phyloP scores from a whole-genome alignment of 1,140 invertebrate species.

The Phthorimaea operculella region DNA sequence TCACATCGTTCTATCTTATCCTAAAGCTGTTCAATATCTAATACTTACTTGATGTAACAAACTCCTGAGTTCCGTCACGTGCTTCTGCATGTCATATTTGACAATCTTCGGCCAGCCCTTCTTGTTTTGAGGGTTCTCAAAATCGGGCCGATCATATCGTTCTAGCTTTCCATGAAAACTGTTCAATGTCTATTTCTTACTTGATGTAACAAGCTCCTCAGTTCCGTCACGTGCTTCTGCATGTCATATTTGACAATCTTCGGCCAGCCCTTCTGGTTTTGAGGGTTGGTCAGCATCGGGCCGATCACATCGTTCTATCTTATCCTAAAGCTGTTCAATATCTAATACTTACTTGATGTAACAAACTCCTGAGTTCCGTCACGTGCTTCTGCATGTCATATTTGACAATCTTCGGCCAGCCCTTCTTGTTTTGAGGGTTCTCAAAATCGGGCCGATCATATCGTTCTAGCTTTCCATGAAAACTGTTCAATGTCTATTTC shows the following conservation, averaged over 20 bases:
- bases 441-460: constrained; percentile 80
- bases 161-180: too few relatives aligned
- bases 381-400: constrained; percentile 81
- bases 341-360: constrained; percentile 72
- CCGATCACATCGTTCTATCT: constrained; percentile 84
- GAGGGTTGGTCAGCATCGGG: constrained; percentile 76
- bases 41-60: constrained; percentile 75
- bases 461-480: too few relatives aligned
- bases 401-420: constrained; percentile 81
- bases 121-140: constrained; percentile 78
- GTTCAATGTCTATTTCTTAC: too few relatives aligned
- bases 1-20: constrained; percentile 85
- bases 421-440: constrained; percentile 76
- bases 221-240: constrained; percentile 76
- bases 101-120: constrained; percentile 81
- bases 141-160: constrained; percentile 83
- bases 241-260: constrained; percentile 80
- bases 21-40: too few relatives aligned
- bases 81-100: constrained; percentile 77
- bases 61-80: constrained; percentile 79
- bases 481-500: too few relatives aligned
- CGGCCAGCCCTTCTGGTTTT: constrained; percentile 81
- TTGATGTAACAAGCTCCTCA: constrained; percentile 81
- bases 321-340: too few relatives aligned
- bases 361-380: constrained; percentile 77